Evolutionary conservation across 2,113 vertebrate species (phyloP), one percentile per base, ranked within the genome.

Genomic region (Microtus pennsylvanicus): DNA sequence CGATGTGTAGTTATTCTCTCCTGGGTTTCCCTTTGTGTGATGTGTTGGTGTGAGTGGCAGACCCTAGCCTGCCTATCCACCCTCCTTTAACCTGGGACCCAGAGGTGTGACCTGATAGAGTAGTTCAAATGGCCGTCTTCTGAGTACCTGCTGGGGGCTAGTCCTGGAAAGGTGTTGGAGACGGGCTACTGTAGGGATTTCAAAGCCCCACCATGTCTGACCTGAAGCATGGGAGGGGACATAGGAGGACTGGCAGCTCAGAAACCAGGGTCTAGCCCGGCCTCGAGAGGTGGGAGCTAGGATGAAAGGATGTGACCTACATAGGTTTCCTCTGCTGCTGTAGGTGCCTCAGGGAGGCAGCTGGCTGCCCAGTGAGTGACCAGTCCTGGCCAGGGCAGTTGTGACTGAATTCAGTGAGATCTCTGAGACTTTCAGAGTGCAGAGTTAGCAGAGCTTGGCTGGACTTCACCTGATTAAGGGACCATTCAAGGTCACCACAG

Each of bases 341-440:
- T 63, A 7, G 50, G 42, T 47, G 72, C 67, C 85, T 87, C 13
- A 0, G 78, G 69, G 33, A 55, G 70, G 72, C 76, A 67, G 65
- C 38, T 55, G 33, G 28, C 78, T 94, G 70, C 69, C 85, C 28
- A 0, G 26, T 58, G 78, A n/a, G 82, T 93, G 77, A 63, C 63
- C 92, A 83, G 58, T 21, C 30, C 90, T 77, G 92, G 75, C 91
- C 30, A 3, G 61, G 69, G 47, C 22, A 2, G 70, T 89, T 42
- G 61, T 14, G 74, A 90, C 95, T 0, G 0, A 80, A 90, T 45
- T 72, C 55, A 91, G 45, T 42, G 90, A 0, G 0, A 87, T 86
- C 86, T 24, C 81, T 21, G 47, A 14, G 85, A 38, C 75, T 97
- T 89, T 65, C 86, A 90, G 93, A 94, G 69, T 70, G 97, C 96